Conservation (phyloP, 2,888 invertebrate genomes). For the Andrena praecox region DNA sequence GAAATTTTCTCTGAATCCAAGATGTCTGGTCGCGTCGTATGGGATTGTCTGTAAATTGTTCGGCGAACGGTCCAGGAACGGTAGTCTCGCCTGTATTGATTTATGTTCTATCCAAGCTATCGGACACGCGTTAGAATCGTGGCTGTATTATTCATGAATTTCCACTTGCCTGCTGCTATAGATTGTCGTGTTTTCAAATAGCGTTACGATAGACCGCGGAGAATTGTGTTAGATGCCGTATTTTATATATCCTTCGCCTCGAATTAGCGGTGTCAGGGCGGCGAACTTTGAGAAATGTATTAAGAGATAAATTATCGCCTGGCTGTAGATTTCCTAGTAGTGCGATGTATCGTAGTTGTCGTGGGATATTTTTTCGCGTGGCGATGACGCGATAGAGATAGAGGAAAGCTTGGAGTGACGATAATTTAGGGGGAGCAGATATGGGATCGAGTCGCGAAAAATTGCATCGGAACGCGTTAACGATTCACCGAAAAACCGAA, state of each 20-base stretch:
- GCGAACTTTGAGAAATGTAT: constrained; percentile 9
- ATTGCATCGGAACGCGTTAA: constrained; percentile 33
- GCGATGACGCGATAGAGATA: too few species aligned
- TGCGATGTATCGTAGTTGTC: not conserved
- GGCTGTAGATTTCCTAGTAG: not conserved
- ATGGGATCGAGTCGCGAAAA: not conserved
- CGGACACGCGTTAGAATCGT: not conserved
- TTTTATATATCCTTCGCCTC: constrained; percentile 2
- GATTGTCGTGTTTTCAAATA: constrained; percentile 33
- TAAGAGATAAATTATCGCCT: not conserved
- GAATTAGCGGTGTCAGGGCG: constrained; percentile 8
- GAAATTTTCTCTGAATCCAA: constrained; percentile 22
- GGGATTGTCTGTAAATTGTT: constrained; percentile 28
- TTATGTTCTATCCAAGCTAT: constrained; percentile 4
- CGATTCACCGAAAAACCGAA: constrained; percentile 38
- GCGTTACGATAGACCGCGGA: constrained; percentile 10
- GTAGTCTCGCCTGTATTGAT: constrained; percentile 2
- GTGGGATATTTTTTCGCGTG: too few species aligned
- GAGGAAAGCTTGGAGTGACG: too few species aligned
- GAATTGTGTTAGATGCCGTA: constrained; percentile 1
- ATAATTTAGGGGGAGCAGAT: not conserved
- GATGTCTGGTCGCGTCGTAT: constrained; percentile 15
- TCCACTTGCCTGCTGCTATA: not conserved
- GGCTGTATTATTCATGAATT: constrained; percentile 46
- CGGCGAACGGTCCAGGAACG: constrained; percentile 15